Evolutionary conservation across 2,113 vertebrate species (phyloP).

Genomic region (Hemiprocne comata): DNA sequence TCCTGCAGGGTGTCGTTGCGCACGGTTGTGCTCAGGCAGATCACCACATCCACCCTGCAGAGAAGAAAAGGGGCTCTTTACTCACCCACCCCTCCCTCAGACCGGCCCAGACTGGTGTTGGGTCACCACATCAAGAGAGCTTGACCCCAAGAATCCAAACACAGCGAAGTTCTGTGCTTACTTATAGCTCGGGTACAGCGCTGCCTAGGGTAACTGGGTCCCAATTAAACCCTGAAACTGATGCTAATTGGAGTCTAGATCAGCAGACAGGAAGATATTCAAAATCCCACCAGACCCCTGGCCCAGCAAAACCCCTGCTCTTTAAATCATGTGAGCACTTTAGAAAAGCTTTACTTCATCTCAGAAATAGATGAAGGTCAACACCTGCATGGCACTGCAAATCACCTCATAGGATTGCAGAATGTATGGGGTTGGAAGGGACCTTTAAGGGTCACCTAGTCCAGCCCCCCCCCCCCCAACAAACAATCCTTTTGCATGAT

Average conservation of each 20-base stretch:
- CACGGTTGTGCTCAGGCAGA: slow-evolving; percentile 95
- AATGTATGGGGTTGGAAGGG: too few relatives aligned
- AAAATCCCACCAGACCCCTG: neutral
- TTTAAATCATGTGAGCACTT: neutral
- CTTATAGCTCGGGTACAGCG: neutral
- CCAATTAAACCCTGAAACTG: neutral
- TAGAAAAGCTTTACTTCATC: neutral
- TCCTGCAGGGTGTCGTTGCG: slow-evolving; percentile 97
- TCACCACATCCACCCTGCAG: slow-evolving; percentile 93
- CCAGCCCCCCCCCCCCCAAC: neutral
- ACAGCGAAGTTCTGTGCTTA: neutral
- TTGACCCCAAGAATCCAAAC: neutral
- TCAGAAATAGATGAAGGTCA: neutral
- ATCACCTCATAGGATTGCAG: too few relatives aligned
- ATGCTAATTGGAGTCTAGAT: neutral
- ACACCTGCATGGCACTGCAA: neutral
- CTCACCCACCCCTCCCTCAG: neutral
- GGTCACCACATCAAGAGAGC: neutral
- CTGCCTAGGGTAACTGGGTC: neutral
- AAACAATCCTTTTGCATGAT: neutral
- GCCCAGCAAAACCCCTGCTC: neutral
- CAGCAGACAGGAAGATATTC: neutral
- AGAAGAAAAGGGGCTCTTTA: neutral
- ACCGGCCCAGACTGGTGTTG: neutral
- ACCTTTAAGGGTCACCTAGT: too few relatives aligned